Conservation (phyloP, 2,113 vertebrate genomes). For the Orthonyx spaldingii region DNA sequence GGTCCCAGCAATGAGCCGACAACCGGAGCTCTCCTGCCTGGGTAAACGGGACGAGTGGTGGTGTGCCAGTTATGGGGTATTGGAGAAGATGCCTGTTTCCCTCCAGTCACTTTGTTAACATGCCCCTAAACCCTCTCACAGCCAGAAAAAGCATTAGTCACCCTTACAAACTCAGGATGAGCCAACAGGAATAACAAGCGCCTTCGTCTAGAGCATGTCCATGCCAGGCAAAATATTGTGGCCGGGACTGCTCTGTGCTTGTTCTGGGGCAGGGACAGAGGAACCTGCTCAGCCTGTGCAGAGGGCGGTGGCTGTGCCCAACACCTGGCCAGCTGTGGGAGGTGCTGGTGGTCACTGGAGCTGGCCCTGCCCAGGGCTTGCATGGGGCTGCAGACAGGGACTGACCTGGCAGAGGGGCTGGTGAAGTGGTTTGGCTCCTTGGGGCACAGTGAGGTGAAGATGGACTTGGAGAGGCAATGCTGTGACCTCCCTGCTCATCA, state of each 20-base stretch:
- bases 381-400: accelerated
- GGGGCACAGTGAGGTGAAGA: background rate
- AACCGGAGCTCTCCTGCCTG: background rate
- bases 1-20: background rate
- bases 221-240: conserved; percentile 58
- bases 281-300: background rate
- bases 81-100: background rate
- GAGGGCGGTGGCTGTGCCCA: background rate
- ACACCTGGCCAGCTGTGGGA: background rate
- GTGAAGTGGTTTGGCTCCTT: background rate
- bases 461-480: background rate
- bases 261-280: background rate
- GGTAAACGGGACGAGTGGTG: background rate
- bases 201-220: background rate
- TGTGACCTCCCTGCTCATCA: background rate
- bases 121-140: background rate
- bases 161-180: conserved; percentile 16
- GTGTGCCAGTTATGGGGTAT: background rate
- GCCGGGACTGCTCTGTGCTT: background rate
- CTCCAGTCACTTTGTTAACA: background rate
- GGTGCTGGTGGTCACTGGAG: background rate
- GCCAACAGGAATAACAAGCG: conserved; percentile 35
- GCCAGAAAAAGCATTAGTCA: conserved; percentile 57
- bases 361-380: background rate
- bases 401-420: background rate